These are phyloP conservation scores for Sebastes paucispinis DNA, from an alignment of 2,797 vertebrate species.

Conservation along the genomic window DNA sequence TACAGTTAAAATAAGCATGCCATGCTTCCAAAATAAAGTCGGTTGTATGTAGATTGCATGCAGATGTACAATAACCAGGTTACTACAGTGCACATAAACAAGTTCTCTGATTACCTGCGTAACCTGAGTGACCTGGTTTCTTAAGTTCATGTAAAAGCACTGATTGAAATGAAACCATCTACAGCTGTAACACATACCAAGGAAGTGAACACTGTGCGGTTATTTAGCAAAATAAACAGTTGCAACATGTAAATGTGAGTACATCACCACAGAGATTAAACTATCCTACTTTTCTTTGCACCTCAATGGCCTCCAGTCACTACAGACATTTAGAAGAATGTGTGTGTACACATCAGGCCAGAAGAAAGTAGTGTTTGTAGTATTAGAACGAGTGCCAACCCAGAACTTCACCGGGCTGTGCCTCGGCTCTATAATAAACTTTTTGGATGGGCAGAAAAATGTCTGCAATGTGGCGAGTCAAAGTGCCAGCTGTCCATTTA, in stretches of 20 bases:
- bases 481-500: slow-evolving; percentile 20
- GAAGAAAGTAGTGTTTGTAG: not conserved
- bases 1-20: not conserved
- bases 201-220: not conserved
- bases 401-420: not conserved
- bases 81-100: not conserved
- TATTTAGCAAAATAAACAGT: not conserved
- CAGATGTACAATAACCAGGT: not conserved
- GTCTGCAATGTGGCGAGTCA: slow-evolving; percentile 43
- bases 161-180: not conserved
- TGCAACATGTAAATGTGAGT: not conserved
- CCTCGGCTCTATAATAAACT: slow-evolving; percentile 21
- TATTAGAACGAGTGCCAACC: not conserved
- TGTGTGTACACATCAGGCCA: not conserved
- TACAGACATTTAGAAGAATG: not conserved
- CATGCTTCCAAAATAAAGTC: not conserved
- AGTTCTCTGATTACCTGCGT: not conserved
- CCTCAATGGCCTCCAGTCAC: not conserved
- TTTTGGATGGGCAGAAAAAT: slow-evolving; percentile 51
- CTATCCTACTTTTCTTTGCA: not conserved
- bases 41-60: not conserved
- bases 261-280: not conserved
- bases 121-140: not conserved
- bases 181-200: not conserved
- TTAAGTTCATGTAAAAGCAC: not conserved